Evolutionary conservation across 2,797 vertebrate genomes (phyloP), one percentile per base, ranked within the genome.

Genomic region (Odontamblyopus rebecca): DNA sequence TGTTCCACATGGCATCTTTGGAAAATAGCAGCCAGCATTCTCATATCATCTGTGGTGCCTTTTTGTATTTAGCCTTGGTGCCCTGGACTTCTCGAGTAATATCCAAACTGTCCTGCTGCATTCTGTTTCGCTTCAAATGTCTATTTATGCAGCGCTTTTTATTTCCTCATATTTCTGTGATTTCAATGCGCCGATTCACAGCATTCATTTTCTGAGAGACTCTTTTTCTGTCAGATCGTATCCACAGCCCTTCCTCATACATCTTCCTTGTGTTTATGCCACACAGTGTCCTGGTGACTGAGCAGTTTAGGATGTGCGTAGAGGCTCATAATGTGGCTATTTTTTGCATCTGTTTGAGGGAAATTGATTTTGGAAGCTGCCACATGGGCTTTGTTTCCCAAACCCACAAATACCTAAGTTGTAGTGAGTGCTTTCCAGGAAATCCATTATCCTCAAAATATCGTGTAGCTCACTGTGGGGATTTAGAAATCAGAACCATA

Each of bases 281-380:
- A 69, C 56, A 69, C 74, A 73, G 51, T 59, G 54, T 68, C 74
- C 53, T 2, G 56, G 51, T 85, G 73, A 82, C 67, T 54, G 79
- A 66, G n/a, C 70, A 67, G 75, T 86, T 84, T 80, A 51, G 27
- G 68, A 80, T 76, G 69, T 69, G 72, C 73, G 27, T 30, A 63
- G 70, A 73, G 80, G 72, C 74, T 77, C 35, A 61, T 78, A 70
- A 88, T 82, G 70, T 68, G 29, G 74, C 79, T 85, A 74, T 82
- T 80, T 23, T 86, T 82, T 81, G 72, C 61, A 76, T 86, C 85
- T 73, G 69, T 86, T 83, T 86, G 67, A 78, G 61, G 68, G 15
- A 86, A 88, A 89, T 84, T 78, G 79, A 90, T 87, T 89, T 84
- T 69, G 73, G 66, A 75, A 80, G 79, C 32, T 72, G 70, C 67